phyloP scores from a whole-genome alignment of 2,113 vertebrate species.

The Sebastes fasciatus region DNA sequence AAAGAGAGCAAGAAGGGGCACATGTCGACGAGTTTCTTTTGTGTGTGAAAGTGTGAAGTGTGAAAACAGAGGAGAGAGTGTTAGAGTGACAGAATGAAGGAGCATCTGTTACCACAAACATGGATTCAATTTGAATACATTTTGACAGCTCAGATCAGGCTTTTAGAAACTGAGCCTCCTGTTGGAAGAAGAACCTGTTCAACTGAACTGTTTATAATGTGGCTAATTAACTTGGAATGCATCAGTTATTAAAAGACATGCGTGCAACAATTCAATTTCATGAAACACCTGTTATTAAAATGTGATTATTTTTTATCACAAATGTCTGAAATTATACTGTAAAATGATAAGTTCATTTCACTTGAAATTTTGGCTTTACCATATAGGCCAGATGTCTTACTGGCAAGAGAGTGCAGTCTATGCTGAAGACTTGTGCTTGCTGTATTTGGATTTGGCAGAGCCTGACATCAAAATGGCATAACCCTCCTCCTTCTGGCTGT shows the following conservation, averaged over 20 bases:
- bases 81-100: slow-evolving; percentile 7
- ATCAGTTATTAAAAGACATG: neutral
- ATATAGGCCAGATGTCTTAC: neutral
- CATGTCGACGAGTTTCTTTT: neutral
- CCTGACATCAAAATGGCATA: neutral
- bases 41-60: slow-evolving; percentile 28
- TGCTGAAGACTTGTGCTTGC: neutral
- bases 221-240: neutral
- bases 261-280: no score
- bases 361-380: no score
- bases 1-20: neutral
- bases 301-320: neutral
- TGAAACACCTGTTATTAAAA: neutral
- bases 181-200: neutral
- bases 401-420: neutral
- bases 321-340: no score
- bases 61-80: slow-evolving; percentile 8
- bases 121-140: neutral
- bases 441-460: neutral
- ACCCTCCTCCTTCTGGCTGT: slow-evolving; percentile 1
- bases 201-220: neutral
- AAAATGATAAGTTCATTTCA: no score
- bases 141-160: slow-evolving; percentile 7
- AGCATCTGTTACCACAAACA: neutral
- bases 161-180: neutral